Conservation (phyloP, 30 jellyfish, hydroid and myxozoan species). For the Aurelia aurita complex sp. Pacific region DNA sequence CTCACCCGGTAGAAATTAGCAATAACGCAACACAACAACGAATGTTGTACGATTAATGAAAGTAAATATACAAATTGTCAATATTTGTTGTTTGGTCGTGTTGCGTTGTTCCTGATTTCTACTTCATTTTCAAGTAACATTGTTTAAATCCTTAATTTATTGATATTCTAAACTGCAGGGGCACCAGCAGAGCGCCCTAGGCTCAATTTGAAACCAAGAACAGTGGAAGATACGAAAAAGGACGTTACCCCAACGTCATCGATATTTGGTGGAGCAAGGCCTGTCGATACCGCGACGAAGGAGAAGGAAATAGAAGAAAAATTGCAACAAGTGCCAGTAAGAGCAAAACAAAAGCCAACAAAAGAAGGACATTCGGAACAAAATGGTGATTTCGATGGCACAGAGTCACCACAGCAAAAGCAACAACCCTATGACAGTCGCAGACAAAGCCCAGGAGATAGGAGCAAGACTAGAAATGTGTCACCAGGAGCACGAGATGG, state of each 20-base stretch:
- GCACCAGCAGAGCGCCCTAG: slow-evolving; percentile 87
- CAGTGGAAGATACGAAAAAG: slow-evolving; percentile 52
- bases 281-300: slow-evolving; percentile 93
- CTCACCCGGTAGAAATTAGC: no score
- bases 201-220: slow-evolving; percentile 81
- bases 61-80: no score
- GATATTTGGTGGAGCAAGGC: slow-evolving; percentile 97
- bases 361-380: slow-evolving; percentile 26
- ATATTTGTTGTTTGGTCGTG: no score
- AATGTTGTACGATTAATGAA: no score
- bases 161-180: neutral
- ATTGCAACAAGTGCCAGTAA: slow-evolving; percentile 7
- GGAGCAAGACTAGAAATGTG: neutral
- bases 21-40: no score
- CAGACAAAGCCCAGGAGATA: neutral
- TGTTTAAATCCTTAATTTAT: no score
- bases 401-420: neutral
- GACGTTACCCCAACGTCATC: slow-evolving; percentile 54
- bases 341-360: neutral
- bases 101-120: no score
- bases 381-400: slow-evolving; percentile 1
- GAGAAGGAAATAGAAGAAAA: slow-evolving; percentile 85
- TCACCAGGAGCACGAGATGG: neutral
- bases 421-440: no score
- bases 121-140: no score